Percentiles rank a stretch among this genome's conserved stretches.
Evolutionary conservation across 2,888 invertebrate genomes (phyloP).

Genomic region (Drosophila picticornis): DNA sequence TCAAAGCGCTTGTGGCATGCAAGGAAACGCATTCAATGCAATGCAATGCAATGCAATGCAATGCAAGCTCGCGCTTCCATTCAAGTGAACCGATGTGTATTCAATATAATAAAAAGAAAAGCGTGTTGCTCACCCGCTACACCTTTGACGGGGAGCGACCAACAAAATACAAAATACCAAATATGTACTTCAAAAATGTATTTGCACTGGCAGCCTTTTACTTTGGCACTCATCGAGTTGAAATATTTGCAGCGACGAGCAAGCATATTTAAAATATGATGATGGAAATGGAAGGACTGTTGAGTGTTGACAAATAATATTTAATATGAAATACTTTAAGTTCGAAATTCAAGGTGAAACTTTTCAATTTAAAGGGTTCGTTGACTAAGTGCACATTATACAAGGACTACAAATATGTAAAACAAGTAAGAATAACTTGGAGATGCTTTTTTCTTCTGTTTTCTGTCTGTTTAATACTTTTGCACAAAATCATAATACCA

Average conservation of each 20-base stretch:
- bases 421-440: background rate
- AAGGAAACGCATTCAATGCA: constrained; percentile 39
- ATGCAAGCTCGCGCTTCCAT: constrained; percentile 48
- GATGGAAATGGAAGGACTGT: constrained; percentile 3
- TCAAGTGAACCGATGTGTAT: constrained; percentile 68
- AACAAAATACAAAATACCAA: constrained; percentile 28
- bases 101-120: constrained; percentile 51
- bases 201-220: constrained; percentile 38
- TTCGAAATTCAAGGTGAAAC: background rate
- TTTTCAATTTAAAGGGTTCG: background rate
- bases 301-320: constrained; percentile 33
- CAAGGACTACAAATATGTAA: background rate
- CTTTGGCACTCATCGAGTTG: constrained; percentile 35
- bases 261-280: constrained; percentile 51
- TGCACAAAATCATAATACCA: background rate
- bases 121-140: constrained; percentile 10
- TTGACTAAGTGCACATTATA: background rate
- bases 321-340: constrained; percentile 23
- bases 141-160: background rate
- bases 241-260: constrained; percentile 53
- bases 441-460: background rate
- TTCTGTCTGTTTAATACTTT: background rate
- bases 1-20: constrained; percentile 67
- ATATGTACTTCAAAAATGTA: constrained; percentile 59
- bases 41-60: constrained; percentile 25